Evolutionary conservation across 2,113 vertebrate genomes (phyloP).

Genomic region (Tringa solitaria): DNA sequence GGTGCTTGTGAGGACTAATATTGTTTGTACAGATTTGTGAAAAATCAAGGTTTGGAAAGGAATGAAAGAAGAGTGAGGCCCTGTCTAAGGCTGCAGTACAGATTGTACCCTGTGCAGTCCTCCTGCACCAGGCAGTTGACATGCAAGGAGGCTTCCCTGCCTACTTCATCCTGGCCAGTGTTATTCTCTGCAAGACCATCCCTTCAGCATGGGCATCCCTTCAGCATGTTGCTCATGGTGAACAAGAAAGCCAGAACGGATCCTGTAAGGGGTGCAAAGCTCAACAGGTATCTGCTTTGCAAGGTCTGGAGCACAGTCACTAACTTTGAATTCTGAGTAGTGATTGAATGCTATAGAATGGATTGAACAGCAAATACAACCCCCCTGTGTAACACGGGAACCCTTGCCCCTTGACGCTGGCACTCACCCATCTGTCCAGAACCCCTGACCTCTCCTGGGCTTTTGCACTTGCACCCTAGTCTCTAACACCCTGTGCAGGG

Average conservation of each 20-base stretch:
- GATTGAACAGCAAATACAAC: background rate
- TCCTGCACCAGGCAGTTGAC: background rate
- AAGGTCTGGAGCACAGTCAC: background rate
- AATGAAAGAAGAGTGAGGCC: background rate
- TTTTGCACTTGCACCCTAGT: background rate
- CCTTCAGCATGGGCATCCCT: background rate
- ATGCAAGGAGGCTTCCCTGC: background rate
- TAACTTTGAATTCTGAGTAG: background rate
- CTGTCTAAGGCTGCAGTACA: background rate
- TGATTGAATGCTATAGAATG: background rate
- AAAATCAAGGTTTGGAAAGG: background rate
- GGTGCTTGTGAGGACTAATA: background rate
- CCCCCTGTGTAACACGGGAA: background rate
- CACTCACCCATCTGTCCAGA: background rate
- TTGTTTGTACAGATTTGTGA: background rate
- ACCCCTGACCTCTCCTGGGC: background rate
- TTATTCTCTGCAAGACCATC: background rate
- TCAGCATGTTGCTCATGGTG: rapidly evolving
- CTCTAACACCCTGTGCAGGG: background rate
- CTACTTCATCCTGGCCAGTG: background rate
- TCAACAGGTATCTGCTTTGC: background rate
- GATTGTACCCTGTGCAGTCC: background rate
- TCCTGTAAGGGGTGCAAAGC: background rate
- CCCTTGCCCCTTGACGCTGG: background rate
- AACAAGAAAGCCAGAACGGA: background rate